Evolutionary conservation across 2,888 invertebrate genomes (phyloP), one percentile per base, ranked within the genome.

Genomic region (Amphipyra tragopoginis): DNA sequence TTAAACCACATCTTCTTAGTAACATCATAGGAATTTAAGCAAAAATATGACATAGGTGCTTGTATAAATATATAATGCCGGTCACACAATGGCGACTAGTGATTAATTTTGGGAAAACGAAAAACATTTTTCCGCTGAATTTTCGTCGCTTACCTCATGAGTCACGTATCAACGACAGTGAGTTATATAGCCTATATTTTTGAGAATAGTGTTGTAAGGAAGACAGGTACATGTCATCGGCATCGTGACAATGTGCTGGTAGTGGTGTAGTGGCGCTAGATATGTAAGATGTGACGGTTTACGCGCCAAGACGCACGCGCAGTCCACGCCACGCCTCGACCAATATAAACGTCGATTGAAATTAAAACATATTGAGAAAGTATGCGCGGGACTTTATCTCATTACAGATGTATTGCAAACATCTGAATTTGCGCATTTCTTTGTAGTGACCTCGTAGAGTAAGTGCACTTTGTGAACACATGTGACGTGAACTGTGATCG

Each of bases 261-360:
- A 14, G 71, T 80, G 59, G 48, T 65, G 58, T 58, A 64, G 70
- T 65, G 71, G 70, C 71, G 67, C 65, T 68, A 68, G 13, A 45
- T n/a, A n/a, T 53, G 63, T 53, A 56, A 72, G 75, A 72, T 53
- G 75, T 80, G 83, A 77, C 83, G 86, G 78, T 79, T 83, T 79
- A 85, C 83, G 80, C 86, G 88, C 85, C 86, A 82, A 83, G 84
- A 77, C 89, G 87, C 87, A 81, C 87, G 90, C 93, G 92, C 92
- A 91, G 91, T 92, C 82, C 81, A 80, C 85, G 80, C 82, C 83
- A 84, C 90, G 90, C 90, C 79, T 81, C 90, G 88, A 82, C 89
- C 87, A 88, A 90, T 90, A 89, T 89, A 90, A 92, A 90, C 93
- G 93, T 91, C 87, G 87, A 90, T 90, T 82, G 84, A 90, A 87